phyloP scores from a whole-genome alignment of 2,113 vertebrate species.

The Peromyscus polionotus region DNA sequence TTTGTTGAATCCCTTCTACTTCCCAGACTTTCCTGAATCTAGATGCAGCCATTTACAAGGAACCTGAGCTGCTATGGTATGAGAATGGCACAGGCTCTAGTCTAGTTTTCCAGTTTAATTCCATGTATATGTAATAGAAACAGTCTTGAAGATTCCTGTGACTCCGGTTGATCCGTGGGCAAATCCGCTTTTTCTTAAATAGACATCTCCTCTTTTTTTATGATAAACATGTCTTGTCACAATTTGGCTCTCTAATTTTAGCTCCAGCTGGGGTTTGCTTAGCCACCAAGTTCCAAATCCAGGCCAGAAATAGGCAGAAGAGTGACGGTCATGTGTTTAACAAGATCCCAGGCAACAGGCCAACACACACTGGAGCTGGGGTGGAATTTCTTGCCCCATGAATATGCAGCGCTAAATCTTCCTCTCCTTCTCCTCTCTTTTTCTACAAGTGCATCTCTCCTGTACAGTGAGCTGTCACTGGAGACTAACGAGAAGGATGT shows the following conservation, averaged over 20 bases:
- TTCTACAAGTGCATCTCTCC: slow-evolving; percentile 87
- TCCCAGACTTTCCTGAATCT: background rate
- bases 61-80: background rate
- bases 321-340: slow-evolving; percentile 91
- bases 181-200: slow-evolving; percentile 82
- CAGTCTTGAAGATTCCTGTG: slow-evolving; percentile 79
- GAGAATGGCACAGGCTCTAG: slow-evolving; percentile 51
- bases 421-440: slow-evolving; percentile 86
- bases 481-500: slow-evolving; percentile 90
- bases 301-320: slow-evolving; percentile 92
- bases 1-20: background rate
- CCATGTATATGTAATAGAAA: slow-evolving; percentile 77
- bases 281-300: slow-evolving; percentile 85
- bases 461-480: slow-evolving; percentile 90
- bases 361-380: slow-evolving; percentile 91
- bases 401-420: slow-evolving; percentile 92
- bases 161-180: slow-evolving; percentile 81
- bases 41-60: background rate
- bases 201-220: slow-evolving; percentile 83
- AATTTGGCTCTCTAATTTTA: slow-evolving; percentile 91
- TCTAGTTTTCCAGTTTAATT: slow-evolving; percentile 74
- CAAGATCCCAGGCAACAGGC: slow-evolving; percentile 87
- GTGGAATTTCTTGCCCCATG: slow-evolving; percentile 93
- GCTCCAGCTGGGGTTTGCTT: slow-evolving; percentile 87
- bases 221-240: slow-evolving; percentile 88